Percentiles rank a stretch among this genome's conserved stretches.
Conservation (phyloP, 2,797 vertebrate genomes). For the Clarias fuscus region DNA sequence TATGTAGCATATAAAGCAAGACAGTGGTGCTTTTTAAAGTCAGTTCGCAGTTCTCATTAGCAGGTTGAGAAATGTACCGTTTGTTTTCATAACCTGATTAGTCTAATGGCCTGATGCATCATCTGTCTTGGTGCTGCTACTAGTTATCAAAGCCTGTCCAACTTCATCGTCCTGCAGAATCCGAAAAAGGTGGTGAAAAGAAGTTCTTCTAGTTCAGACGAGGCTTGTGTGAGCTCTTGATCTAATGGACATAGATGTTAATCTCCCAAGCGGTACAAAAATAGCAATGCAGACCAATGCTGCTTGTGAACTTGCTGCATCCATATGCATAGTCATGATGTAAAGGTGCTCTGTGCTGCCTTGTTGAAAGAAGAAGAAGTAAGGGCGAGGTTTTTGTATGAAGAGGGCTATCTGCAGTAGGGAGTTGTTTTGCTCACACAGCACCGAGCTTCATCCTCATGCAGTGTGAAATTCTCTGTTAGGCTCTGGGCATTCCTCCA, state of each 20-base stretch:
- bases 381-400: conserved; percentile 4
- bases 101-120: neutral
- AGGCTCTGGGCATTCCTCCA: conserved; percentile 47
- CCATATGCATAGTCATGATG: conserved; percentile 1
- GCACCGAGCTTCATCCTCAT: conserved; percentile 22
- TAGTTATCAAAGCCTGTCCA: neutral
- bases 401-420: conserved; percentile 22
- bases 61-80: neutral
- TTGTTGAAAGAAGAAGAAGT: conserved; percentile 15
- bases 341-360: neutral
- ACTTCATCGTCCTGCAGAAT: neutral
- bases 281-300: conserved; percentile 6
- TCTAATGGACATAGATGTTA: neutral
- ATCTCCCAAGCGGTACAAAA: neutral
- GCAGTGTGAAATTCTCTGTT: conserved; percentile 44
- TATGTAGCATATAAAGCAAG: neutral
- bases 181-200: neutral
- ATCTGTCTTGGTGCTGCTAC: neutral
- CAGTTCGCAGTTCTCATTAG: neutral
- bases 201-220: neutral
- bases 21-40: neutral
- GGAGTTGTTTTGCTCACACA: conserved; percentile 26
- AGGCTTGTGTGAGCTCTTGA: neutral
- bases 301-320: neutral
- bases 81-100: neutral